Base-by-base conservation (phyloP, 2,797 vertebrate genomes). In the Molossus molossus region DNA sequence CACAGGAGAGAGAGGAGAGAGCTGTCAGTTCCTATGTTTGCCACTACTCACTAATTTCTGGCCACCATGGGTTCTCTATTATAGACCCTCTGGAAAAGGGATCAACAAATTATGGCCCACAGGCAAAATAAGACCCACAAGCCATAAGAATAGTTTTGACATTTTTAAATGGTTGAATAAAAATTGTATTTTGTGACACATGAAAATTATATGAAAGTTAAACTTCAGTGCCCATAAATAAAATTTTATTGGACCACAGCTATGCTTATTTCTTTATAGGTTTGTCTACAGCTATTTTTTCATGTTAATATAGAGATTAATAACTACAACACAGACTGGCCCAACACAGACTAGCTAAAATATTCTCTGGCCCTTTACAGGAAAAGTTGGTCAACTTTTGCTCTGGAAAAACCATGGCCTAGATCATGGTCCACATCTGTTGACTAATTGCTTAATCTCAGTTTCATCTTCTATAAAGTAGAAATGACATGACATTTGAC, bases 1-100 rank as follows among this genome's bases (percentile, higher is more conserved):
- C 73, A 87, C 53, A 70, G 98, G 94, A 98, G 76, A 97, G 58
- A 96, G 86, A 86, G 94, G 92, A 92, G 92, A 94, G 65, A 33
- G 20, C 33, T 73, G 53, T 99, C 98, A 98, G 94, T 96, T 83
- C 15, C 45, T 77, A 10, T 4, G 6, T n/a, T 70, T 4, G 11
- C 0, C 21, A 12, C 37, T 40, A 25, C 17, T 76, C 60, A 14
- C 27, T 50, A 25, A 62, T 50, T 23, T 21, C 37, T 27, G 60
- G 64, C 58, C 29, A n/a, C 70, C 10, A 3, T 1, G 29, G 58
- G 37, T 33, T 62, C 58, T 82, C 11, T 18, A 23, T 33, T 27
- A 45, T 6, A 64, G 14, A 64, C 2, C 50, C 20, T 45, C 29
- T 75, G 9, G 2, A 25, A 62, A 8, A 29, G 4, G 15, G 20